phyloP scores from a whole-genome alignment of 2,888 invertebrate species.

The Mimumesa dahlbomi region DNA sequence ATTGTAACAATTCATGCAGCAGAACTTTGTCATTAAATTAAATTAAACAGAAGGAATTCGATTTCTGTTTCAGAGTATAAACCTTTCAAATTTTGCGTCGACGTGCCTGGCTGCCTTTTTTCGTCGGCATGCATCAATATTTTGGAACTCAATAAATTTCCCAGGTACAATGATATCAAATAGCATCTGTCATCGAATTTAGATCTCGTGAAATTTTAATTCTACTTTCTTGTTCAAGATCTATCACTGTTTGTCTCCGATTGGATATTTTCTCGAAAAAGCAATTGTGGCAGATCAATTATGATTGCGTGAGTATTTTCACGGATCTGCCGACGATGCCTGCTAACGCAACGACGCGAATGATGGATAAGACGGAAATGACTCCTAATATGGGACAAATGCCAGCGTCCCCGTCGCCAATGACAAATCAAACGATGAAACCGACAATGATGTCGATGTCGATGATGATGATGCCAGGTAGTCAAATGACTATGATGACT shows the following conservation, averaged over 20 bases:
- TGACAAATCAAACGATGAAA: constrained; percentile 9
- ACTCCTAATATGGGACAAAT: not conserved
- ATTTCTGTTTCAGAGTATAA: constrained; percentile 60
- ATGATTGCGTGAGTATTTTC: constrained; percentile 68
- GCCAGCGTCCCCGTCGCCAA: constrained; percentile 7
- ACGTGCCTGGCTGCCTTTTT: constrained; percentile 71
- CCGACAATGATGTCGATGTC: not conserved
- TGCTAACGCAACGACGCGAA: constrained; percentile 13
- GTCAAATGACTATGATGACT: not conserved
- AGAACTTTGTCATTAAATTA: too few species aligned
- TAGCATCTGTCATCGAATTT: not conserved
- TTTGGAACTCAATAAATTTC: constrained; percentile 67
- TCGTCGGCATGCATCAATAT: constrained; percentile 71
- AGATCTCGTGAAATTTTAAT: not conserved
- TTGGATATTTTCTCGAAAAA: constrained; percentile 67
- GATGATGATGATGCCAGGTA: too few species aligned
- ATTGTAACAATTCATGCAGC: constrained; percentile 8
- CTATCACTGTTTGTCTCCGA: constrained; percentile 70
- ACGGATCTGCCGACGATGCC: constrained; percentile 56
- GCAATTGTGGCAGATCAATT: constrained; percentile 71
- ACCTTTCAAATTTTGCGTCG: constrained; percentile 67
- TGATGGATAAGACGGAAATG: constrained; percentile 14
- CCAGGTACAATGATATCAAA: constrained; percentile 54
- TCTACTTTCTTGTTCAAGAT: constrained; percentile 47
- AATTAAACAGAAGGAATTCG: too few species aligned